Conservation (phyloP, 2,113 vertebrate genomes). For the Chloebia gouldiae region DNA sequence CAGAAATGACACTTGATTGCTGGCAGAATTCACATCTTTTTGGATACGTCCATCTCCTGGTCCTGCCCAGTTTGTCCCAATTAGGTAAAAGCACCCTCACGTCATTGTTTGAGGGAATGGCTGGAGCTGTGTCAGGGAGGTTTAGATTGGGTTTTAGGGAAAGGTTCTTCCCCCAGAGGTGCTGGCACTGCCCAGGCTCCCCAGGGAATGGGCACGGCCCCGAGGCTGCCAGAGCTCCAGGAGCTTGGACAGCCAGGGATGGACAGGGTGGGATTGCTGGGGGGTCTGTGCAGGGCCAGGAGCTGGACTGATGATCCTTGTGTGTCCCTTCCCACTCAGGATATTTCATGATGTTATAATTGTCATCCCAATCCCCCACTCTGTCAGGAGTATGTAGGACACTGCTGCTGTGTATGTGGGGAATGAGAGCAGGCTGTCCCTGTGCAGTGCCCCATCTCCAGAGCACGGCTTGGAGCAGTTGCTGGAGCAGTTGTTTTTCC, state of each 20-base stretch:
- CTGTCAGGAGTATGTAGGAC: background rate
- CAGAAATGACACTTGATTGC: accelerated
- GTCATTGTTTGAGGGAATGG: background rate
- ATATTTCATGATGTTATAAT: background rate
- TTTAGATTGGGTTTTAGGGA: accelerated
- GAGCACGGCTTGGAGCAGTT: background rate
- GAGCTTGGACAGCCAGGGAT: background rate
- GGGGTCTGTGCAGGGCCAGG: background rate
- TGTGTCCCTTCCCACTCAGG: too few species aligned
- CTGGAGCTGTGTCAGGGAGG: accelerated
- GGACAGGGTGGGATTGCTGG: background rate
- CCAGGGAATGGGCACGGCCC: background rate
- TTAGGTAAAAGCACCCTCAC: background rate
- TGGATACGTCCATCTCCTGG: background rate
- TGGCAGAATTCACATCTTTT: background rate
- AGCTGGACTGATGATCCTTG: accelerated
- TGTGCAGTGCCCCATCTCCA: background rate
- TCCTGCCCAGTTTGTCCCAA: background rate
- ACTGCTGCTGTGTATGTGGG: accelerated
- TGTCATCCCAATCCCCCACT: background rate
- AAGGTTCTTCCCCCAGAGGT: background rate
- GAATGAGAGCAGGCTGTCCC: background rate
- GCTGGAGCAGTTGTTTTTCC: background rate
- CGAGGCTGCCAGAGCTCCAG: background rate
- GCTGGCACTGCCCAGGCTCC: background rate